Percentiles rank a stretch among this genome's conserved stretches.
These are phyloP conservation scores for Pyrochroa serraticornis DNA, from an alignment of 2,888 invertebrate species.

Conservation along the genomic window DNA sequence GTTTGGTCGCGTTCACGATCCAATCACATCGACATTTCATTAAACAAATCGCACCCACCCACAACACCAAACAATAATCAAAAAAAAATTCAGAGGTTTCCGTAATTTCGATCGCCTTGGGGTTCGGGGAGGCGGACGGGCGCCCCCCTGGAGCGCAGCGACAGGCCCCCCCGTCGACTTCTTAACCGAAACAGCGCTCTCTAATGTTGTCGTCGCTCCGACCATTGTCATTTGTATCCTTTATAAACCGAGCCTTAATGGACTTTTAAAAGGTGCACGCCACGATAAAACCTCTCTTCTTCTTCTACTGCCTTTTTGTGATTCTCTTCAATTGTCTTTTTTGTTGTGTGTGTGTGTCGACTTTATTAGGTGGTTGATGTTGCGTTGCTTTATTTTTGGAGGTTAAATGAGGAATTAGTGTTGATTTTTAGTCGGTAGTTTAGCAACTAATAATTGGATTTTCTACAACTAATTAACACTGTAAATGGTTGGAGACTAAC, in stretches of 20 bases:
- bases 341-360: slow-evolving; percentile 24
- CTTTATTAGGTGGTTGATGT: slow-evolving; percentile 29
- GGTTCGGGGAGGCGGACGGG: slow-evolving; percentile 32
- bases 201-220: slow-evolving; percentile 52
- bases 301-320: slow-evolving; percentile 25
- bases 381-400: slow-evolving; percentile 4
- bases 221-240: slow-evolving; percentile 51
- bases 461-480: no score
- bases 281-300: slow-evolving; percentile 35
- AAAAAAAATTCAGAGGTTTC: not conserved
- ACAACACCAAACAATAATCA: not conserved
- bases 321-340: slow-evolving; percentile 10
- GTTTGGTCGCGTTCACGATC: slow-evolving; percentile 12
- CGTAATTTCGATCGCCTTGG: slow-evolving; percentile 8
- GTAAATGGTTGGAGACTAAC: not conserved
- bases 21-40: slow-evolving; percentile 17
- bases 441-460: no score
- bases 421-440: no score
- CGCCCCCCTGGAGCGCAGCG: slow-evolving; percentile 45
- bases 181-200: slow-evolving; percentile 52
- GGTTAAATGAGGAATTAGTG: not conserved
- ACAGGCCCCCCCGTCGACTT: slow-evolving; percentile 48
- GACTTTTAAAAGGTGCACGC: slow-evolving; percentile 44
- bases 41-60: slow-evolving; percentile 10
- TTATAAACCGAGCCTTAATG: slow-evolving; percentile 44